Base-by-base conservation (phyloP, 2,888 invertebrate genomes). In the Autographa gamma region DNA sequence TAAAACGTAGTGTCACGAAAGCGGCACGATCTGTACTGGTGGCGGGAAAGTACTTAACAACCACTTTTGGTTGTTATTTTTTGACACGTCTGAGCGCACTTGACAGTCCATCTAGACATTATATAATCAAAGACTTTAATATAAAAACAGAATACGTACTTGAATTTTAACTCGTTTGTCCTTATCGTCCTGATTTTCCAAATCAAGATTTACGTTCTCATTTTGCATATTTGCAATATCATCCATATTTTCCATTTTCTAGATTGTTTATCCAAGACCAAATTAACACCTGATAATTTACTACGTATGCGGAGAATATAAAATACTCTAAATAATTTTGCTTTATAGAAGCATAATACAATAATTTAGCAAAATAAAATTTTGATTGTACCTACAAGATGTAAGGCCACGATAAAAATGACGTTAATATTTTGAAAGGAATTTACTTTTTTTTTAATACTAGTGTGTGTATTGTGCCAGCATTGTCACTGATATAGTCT, bases 161-260 rank as follows among this genome's bases (percentile, higher is more conserved):
- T 92, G 89, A 73, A 94, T 86, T 89, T 93, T 94, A 34, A 95
- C 94, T 77, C 91, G 89, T 76, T 94, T 94, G 75, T 93, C 92
- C 69, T 93, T 92, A 48, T 92, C 93, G 71, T 87, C 88, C 3
- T 79, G 73, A 11, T 72, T 71, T 19, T 75, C 83, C 19, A 63
- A 68, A 19, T 77, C 62, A 14, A 43, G 65, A 18, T 25, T 43
- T 58, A 25, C 68, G 25, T 41, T 34, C 34, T 34, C 38, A 38
- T 9, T 9, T 38, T 38, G 38, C 1, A 61, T 73, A 25, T 80
- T 84, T 52, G 71, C 71, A 18, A 87, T 87, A 70, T 60, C 79
- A 62, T 78, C 81, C 93, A 93, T 93, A 84, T 87, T 90, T 58
- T 60, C 64, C 69, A 38, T 52, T 71, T 71, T 64, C 63, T 32